phyloP scores from a whole-genome alignment of 2,113 vertebrate species.

The Labeo rohita region DNA sequence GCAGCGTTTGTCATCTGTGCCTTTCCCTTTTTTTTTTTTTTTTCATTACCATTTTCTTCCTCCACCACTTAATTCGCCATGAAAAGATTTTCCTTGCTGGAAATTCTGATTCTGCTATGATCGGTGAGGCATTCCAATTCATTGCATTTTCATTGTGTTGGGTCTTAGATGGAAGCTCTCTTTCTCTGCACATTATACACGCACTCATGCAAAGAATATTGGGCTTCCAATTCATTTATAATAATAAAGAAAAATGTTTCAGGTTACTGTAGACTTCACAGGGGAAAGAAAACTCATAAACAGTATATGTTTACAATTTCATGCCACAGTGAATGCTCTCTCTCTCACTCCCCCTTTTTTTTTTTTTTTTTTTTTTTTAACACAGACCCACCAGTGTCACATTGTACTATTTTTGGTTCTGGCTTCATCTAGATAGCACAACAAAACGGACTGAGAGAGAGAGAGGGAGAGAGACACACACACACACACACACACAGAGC shows the following conservation, averaged over 20 bases:
- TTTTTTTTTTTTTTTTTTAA: neutral
- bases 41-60: constrained; percentile 93
- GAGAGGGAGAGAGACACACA: neutral
- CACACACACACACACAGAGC: neutral
- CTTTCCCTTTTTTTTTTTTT: constrained; percentile 72
- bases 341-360: neutral
- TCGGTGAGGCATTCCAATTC: constrained; percentile 99
- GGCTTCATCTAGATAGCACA: constrained; percentile 36
- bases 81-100: constrained; percentile 99
- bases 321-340: constrained; percentile 26
- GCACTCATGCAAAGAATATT: constrained; percentile 94
- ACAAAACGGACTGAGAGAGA: constrained; percentile 32
- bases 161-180: constrained; percentile 86
- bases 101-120: constrained; percentile 99
- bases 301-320: constrained; percentile 42
- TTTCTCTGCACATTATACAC: constrained; percentile 93
- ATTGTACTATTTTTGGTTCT: constrained; percentile 35
- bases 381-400: constrained; percentile 33
- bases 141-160: constrained; percentile 96
- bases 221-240: constrained; percentile 83
- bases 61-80: constrained; percentile 98
- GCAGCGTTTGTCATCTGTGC: constrained; percentile 88
- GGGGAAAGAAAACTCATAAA: neutral
- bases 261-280: constrained; percentile 48
- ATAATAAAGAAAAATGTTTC: constrained; percentile 69